These are phyloP conservation scores for Aphis gossypii DNA, from an alignment of 1,140 invertebrate genomes.

Conservation along the genomic window DNA sequence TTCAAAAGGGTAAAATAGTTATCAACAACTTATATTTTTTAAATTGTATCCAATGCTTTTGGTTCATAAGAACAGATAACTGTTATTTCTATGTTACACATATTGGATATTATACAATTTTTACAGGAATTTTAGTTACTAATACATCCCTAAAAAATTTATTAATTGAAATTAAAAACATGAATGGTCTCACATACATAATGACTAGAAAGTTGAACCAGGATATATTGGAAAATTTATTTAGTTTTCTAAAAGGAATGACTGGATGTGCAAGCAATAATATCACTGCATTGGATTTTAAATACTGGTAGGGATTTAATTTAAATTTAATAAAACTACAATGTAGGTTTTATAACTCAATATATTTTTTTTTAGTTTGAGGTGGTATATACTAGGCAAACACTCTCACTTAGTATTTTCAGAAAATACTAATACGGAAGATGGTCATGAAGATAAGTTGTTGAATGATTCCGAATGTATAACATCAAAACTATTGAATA, in stretches of 20 bases:
- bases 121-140: neutral
- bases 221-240: constrained; percentile 22
- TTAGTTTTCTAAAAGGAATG: constrained; percentile 27
- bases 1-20: too few relatives aligned
- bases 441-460: neutral
- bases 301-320: constrained; percentile 13
- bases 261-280: neutral
- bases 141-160: neutral
- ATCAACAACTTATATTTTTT: too few relatives aligned
- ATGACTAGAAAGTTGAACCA: neutral
- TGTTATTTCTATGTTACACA: neutral
- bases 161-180: neutral
- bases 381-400: neutral
- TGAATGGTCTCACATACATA: neutral
- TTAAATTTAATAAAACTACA: neutral
- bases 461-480: constrained; percentile 9
- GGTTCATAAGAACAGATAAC: too few relatives aligned
- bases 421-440: neutral
- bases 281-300: constrained; percentile 14
- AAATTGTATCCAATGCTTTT: too few relatives aligned
- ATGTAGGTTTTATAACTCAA: too few relatives aligned
- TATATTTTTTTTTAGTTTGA: neutral
- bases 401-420: constrained; percentile 8
- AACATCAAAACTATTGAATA: neutral
- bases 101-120: neutral